Evolutionary conservation across 2,113 vertebrate genomes (phyloP), one percentile per base, ranked within the genome.

Genomic region (Scolopax mira): DNA sequence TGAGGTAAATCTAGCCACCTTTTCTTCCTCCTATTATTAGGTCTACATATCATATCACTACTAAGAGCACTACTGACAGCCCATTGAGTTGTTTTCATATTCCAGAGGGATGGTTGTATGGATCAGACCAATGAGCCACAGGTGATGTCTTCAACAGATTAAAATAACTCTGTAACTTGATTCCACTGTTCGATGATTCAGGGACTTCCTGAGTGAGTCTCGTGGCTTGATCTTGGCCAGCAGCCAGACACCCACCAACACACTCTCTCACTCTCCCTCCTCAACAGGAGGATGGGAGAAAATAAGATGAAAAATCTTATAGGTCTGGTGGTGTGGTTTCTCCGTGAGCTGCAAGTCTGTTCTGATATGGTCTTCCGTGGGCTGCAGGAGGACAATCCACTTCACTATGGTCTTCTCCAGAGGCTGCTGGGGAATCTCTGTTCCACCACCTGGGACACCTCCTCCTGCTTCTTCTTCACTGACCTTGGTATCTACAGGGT

Each of bases 391-490:
- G 8, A 73, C 4, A 69, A 14, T 17, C 55, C 18, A 7, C 13
- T 30, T 82, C 41, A 35, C 10, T 33, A 18, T 8, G 3, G 11
- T 52, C 28, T 54, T 27, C 51, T 25, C 7, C 27, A 58, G 0
- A 1, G 17, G 3, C 18, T 28, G 15, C 30, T 48, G 10, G 35
- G n/a, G 13, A 82, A 75, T n/a, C 18, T 79, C 48, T 79, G 7
- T 18, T 79, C 9, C 0, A 0, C 7, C 18, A 6, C 18, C 70
- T 41, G 7, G 7, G 22, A 2, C 7, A 58, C 0, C 12, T 72
- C 21, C 6, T 75, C 1, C 10, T 6, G 3, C 21, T 69, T 12
- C 21, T 64, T 28, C 24, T 79, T 57, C n/a, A 24, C 19, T 28
- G 19, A 21, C 0, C 17, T 72, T 4, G 3, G 2, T n/a, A 5